Percentiles rank a stretch among this genome's conserved stretches.
These are phyloP conservation scores for Drosophila kanapiae DNA, from an alignment of 1,140 invertebrate species.

Conservation along the genomic window DNA sequence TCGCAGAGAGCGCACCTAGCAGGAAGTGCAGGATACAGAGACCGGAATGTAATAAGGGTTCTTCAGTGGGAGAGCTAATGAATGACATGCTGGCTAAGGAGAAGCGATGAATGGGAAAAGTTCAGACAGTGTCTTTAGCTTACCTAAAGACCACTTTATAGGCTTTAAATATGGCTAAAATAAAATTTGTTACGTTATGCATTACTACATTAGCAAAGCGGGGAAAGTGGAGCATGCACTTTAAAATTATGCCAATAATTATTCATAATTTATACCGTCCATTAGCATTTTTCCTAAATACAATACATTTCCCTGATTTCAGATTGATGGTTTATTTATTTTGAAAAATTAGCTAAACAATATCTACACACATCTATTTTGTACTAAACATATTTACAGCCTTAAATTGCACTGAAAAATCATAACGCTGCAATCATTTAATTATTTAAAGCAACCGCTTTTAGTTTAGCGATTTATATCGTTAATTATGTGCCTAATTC, in stretches of 20 bases:
- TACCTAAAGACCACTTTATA: neutral
- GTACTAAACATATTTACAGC: no score
- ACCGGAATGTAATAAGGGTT: conserved; percentile 13
- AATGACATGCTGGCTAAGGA: neutral
- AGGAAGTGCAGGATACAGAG: neutral
- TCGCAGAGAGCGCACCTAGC: neutral
- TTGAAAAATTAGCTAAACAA: neutral
- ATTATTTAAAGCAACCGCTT: conserved; percentile 1
- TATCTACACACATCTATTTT: neutral
- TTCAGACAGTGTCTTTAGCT: neutral
- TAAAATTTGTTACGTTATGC: neutral
- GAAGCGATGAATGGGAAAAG: neutral
- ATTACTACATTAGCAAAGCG: no score
- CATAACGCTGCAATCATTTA: conserved; percentile 1
- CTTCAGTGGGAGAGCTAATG: conserved; percentile 9
- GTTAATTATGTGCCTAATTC: conserved; percentile 20
- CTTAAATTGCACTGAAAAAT: neutral
- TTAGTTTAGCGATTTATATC: conserved; percentile 2
- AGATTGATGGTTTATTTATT: no score
- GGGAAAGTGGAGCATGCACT: neutral
- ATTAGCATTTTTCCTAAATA: no score
- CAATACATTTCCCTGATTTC: no score
- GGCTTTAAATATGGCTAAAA: neutral
- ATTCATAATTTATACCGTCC: neutral
- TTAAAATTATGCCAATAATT: neutral